These are phyloP conservation scores for Acleris cristana DNA, from an alignment of 2,888 invertebrate genomes.

Conservation along the genomic window DNA sequence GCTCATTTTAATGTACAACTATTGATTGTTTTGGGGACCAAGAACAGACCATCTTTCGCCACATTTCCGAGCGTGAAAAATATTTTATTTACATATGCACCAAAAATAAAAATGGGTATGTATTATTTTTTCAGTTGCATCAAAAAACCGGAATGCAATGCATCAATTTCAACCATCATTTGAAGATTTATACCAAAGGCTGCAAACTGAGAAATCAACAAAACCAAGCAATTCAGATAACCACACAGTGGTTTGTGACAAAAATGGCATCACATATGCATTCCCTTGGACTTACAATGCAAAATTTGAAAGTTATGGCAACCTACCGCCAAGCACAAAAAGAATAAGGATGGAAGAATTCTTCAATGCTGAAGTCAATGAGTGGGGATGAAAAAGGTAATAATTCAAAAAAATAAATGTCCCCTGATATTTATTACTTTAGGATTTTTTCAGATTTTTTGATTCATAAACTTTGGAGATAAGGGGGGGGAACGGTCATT, in stretches of 20 bases:
- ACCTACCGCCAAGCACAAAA: constrained; percentile 85
- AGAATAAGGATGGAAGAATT: constrained; percentile 83
- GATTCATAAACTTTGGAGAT: too few relatives aligned
- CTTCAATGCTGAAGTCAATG: constrained; percentile 69
- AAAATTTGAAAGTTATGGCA: constrained; percentile 67
- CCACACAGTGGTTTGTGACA: constrained; percentile 60
- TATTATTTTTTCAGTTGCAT: constrained; percentile 52
- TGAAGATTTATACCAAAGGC: constrained; percentile 63
- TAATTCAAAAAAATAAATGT: constrained; percentile 10
- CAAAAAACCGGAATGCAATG: constrained; percentile 47
- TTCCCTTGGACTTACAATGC: constrained; percentile 84
- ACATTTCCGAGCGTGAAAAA: too few relatives aligned
- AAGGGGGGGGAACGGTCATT: too few relatives aligned
- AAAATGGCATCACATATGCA: constrained; percentile 65
- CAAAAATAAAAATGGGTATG: not conserved
- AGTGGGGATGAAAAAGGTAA: constrained; percentile 78
- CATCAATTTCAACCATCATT: constrained; percentile 56
- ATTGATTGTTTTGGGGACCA: too few relatives aligned
- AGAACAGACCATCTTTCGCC: too few relatives aligned
- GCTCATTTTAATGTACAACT: too few relatives aligned
- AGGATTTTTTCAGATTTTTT: too few relatives aligned
- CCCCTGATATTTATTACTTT: too few relatives aligned
- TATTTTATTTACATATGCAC: too few relatives aligned
- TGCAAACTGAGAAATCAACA: constrained; percentile 57
- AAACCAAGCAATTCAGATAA: constrained; percentile 41